These are phyloP conservation scores for Merluccius polli DNA, from an alignment of 2,797 vertebrate species.

Conservation along the genomic window DNA sequence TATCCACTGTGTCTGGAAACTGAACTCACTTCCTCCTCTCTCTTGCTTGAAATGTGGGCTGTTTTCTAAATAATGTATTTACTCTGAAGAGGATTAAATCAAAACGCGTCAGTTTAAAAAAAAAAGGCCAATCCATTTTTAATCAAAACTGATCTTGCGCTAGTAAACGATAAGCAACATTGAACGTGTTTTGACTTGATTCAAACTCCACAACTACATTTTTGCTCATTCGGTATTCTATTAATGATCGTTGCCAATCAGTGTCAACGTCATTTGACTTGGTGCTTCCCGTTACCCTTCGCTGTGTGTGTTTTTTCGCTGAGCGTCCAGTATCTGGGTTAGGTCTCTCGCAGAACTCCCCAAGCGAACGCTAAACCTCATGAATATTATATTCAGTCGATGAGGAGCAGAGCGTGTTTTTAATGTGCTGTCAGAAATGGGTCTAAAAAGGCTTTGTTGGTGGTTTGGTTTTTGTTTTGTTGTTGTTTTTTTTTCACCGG, in stretches of 20 bases:
- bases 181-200: not conserved
- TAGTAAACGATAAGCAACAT: not conserved
- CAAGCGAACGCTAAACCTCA: not conserved
- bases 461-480: not conserved
- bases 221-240: not conserved
- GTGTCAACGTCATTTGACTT: conserved; percentile 10
- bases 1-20: not conserved
- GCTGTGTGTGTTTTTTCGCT: conserved; percentile 21
- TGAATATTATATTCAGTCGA: not conserved
- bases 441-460: not conserved
- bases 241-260: not conserved
- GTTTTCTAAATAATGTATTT: not conserved
- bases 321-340: conserved; percentile 28
- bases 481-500: not conserved
- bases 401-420: not conserved
- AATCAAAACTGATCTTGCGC: not conserved
- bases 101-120: not conserved
- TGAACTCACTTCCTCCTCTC: not conserved
- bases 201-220: not conserved
- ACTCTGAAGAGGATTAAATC: not conserved
- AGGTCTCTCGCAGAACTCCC: conserved; percentile 25
- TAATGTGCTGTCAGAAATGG: not conserved
- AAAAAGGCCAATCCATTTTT: too few relatives aligned
- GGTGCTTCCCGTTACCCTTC: not conserved
- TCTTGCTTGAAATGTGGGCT: not conserved